Evolutionary conservation across 2,113 vertebrate genomes (phyloP), one percentile per base, ranked within the genome.

Genomic region (Columba livia): DNA sequence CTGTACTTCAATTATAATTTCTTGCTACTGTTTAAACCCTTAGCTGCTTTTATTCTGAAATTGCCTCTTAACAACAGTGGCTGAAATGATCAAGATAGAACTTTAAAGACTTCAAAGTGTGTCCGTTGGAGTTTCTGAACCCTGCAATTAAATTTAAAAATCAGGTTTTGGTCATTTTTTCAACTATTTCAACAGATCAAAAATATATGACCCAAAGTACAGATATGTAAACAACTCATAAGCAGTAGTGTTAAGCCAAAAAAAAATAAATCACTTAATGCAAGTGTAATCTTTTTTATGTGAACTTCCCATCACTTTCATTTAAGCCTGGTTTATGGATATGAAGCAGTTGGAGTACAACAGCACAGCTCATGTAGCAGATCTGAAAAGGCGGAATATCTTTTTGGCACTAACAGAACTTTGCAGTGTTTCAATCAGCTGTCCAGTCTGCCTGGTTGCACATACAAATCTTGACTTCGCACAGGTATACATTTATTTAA

Each of bases 1-100:
- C 13, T 88, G 11, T 32, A 40, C 14, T 93, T 70, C 40, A 64
- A 3, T 94, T 85, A 75, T 32, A 21, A 25, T 78, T 83, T 47
- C 42, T 77, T 54, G 44, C 36, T 74, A 38, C 67, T 96, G 62
- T 40, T 70, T 47, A 70, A 65, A 50, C 51, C 69, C 36, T 65
- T 94, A n/a, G 12, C 28, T 88, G 48, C 85, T 90, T 96, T 91
- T 73, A 58, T 51, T 51, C 40, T 72, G 87, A 95, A 93, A 95
- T 96, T 89, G 78, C 61, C 36, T 50, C 47, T 85, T 5, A 34
- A 89, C 65, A 74, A n/a, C 50, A 90, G 64, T 38, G n/a, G 13
- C 47, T 82, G 61, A 79, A 86, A 54, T 26, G 72, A 80, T 54
- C 40, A 66, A 69, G 85, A 32, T 86, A 47, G 70, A 88, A 62